Conservation (phyloP, 1,140 invertebrate species). For the Bombus cullumanus region DNA sequence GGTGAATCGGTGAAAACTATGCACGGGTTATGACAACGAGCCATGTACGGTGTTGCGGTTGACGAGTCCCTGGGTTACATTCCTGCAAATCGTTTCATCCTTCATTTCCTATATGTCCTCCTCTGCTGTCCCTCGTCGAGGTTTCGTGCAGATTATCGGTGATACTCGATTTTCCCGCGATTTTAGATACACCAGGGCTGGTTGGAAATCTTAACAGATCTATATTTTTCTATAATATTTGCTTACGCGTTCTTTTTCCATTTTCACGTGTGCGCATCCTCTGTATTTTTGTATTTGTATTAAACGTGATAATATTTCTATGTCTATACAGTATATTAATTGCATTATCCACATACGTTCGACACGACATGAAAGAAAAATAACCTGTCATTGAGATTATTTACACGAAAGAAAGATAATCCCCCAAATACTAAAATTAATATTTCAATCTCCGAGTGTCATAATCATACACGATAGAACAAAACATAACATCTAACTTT, state of each 20-base stretch:
- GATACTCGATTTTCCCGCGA: not conserved
- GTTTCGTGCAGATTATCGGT: not conserved
- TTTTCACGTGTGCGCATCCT: not conserved
- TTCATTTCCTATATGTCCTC: not conserved
- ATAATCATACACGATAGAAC: no score
- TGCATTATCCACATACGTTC: no score
- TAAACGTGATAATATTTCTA: no score
- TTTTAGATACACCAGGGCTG: not conserved
- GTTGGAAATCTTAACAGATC: not conserved
- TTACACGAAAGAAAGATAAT: no score
- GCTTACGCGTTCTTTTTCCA: not conserved
- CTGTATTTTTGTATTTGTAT: not conserved
- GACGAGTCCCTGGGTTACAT: not conserved
- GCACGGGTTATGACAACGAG: slow-evolving; percentile 9
- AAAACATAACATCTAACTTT: no score
- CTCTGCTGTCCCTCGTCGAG: not conserved
- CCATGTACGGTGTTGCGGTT: slow-evolving; percentile 10
- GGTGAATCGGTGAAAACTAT: slow-evolving; percentile 25
- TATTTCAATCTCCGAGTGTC: no score
- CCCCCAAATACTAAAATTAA: no score
- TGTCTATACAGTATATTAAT: no score
- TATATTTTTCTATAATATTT: not conserved
- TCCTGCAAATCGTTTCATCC: not conserved
- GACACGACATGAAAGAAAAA: no score
- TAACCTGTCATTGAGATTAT: no score